Evolutionary conservation across 2,797 vertebrate species (phyloP), one percentile per base, ranked within the genome.

Genomic region (Apodemus agrarius): DNA sequence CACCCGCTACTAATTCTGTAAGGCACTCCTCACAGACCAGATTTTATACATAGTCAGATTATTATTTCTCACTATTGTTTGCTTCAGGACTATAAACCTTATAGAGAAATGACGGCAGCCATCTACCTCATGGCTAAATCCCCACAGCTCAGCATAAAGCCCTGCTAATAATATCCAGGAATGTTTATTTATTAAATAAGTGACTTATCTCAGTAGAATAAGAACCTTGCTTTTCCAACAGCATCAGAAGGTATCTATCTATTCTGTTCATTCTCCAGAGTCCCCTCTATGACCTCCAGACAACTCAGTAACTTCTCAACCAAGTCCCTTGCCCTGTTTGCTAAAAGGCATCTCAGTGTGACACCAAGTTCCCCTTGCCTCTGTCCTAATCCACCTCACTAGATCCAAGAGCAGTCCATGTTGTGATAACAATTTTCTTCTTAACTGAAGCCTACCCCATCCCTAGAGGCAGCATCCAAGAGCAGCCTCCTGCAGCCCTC

Each of bases 171-270:
- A 46, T 54, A 59, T 31, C 80, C 2, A 72, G 26, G 87, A 72
- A 49, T 83, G 52, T 37, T 52, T 17, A 88, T 93, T 82, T 83
- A 29, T 69, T 84, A 96, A 97, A 31, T 57, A 34, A 69, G 94
- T 84, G 67, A 84, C 87, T 87, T 29, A 72, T 43, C 43, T 52
- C 75, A 43, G 89, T 76, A 92, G 79, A 92, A 80, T 24, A 43
- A n/a, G 26, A 40, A 26, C 52, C 52, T 88, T 93, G 40, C 59
- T 79, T 82, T n/a, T 65, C 52, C 75, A 49, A 9, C 19, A 57
- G 22, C 69, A 86, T 13, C 26, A 87, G 65, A 72, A 19, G 19
- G 5, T 22, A 16, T 79, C 87, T 22, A 16, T 79, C 87, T 91
- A 24, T 43, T 46, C 63, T 90, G 78, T 29, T 52, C n/a, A 54